A percentile compares a stretch with the other conserved stretches of the same genome.
Conservation (phyloP, 2,113 vertebrate genomes). For the Mionectes macconnelli region DNA sequence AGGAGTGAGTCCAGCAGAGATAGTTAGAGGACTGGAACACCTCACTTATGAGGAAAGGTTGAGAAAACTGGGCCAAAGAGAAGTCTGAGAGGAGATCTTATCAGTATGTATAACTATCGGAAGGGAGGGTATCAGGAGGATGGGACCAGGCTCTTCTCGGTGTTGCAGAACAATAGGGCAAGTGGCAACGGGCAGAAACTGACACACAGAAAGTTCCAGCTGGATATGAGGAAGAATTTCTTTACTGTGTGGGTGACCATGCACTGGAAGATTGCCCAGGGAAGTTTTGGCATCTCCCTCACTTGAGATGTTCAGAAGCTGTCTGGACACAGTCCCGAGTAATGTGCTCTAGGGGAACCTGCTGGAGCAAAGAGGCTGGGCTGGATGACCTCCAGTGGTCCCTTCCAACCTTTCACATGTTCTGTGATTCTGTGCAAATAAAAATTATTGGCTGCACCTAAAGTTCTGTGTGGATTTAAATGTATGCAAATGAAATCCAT, state of each 20-base stretch:
- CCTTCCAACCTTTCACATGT: background rate
- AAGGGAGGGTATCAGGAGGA: background rate
- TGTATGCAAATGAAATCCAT: background rate
- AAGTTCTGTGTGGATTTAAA: background rate
- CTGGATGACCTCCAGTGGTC: background rate
- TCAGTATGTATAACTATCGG: background rate
- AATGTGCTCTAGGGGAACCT: background rate
- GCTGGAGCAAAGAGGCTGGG: background rate
- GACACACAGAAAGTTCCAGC: background rate
- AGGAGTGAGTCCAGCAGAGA: background rate
- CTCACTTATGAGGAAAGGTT: background rate
- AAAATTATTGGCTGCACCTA: background rate
- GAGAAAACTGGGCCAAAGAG: background rate
- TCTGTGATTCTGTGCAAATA: background rate
- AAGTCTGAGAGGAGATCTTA: background rate
- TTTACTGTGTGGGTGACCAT: background rate
- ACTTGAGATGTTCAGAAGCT: accelerated
- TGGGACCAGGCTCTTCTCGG: background rate
- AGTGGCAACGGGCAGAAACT: background rate
- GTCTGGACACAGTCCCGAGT: no score
- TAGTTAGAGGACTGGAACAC: background rate
- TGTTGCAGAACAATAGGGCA: background rate
- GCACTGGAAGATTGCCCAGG: background rate
- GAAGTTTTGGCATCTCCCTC: background rate
- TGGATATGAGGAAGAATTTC: background rate